Conservation (phyloP, 1,140 invertebrate species). For the Gryon sp. region DNA sequence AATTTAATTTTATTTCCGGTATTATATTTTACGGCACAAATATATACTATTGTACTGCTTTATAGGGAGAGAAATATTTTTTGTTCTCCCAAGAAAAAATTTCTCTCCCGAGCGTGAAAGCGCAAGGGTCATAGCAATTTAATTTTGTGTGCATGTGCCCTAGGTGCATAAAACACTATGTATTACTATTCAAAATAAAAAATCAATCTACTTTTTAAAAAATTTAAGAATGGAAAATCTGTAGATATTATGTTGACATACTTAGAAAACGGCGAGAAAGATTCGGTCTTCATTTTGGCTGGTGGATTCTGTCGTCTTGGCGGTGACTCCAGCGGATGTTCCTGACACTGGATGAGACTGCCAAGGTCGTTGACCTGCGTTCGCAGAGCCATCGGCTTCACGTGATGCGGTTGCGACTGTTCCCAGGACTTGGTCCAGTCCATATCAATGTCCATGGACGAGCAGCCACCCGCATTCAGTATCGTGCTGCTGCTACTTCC, state of each 20-base stretch:
- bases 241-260: constrained; percentile 31
- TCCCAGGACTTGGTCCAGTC: constrained; percentile 74
- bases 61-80: too few species aligned
- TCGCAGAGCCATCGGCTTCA: constrained; percentile 48
- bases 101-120: too few species aligned
- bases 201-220: too few species aligned
- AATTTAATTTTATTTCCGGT: too few species aligned
- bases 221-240: constrained; percentile 7
- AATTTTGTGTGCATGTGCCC: too few species aligned
- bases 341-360: constrained; percentile 58
- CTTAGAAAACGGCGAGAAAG: constrained; percentile 73
- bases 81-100: too few species aligned
- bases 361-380: constrained; percentile 51
- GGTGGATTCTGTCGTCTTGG: constrained; percentile 51
- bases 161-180: too few species aligned
- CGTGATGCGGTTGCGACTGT: constrained; percentile 67
- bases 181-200: too few species aligned
- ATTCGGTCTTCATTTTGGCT: constrained; percentile 64
- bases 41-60: too few species aligned
- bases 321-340: constrained; percentile 67
- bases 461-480: constrained; percentile 38
- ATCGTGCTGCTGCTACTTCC: constrained; percentile 16
- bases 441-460: constrained; percentile 66
- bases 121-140: too few species aligned
- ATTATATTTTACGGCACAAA: too few species aligned